These are phyloP conservation scores for Parapristionchus giblindavisi DNA, from an alignment of 2,888 invertebrate species.

Conservation along the genomic window DNA sequence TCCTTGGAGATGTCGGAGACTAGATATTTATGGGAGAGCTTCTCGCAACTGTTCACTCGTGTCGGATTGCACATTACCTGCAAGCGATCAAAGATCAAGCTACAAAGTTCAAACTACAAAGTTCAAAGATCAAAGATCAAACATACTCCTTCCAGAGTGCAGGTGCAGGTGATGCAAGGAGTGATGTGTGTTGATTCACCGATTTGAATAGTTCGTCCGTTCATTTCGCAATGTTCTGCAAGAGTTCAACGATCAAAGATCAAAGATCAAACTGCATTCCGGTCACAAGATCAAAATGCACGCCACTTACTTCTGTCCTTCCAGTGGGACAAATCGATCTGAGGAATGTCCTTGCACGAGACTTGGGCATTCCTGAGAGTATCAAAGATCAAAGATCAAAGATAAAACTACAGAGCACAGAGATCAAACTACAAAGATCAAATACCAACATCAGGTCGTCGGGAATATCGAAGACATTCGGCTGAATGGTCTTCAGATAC, in stretches of 20 bases:
- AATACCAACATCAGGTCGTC: slow-evolving; percentile 63
- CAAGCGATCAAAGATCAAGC: neutral
- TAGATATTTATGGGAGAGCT: slow-evolving; percentile 64
- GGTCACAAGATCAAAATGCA: neutral
- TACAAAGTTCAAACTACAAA: neutral
- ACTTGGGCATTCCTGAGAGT: slow-evolving; percentile 66
- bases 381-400: neutral
- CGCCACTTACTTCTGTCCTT: slow-evolving; percentile 64
- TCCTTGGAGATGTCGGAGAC: slow-evolving; percentile 64
- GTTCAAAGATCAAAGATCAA: slow-evolving; percentile 12
- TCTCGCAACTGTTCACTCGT: slow-evolving; percentile 63
- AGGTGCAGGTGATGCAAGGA: slow-evolving; percentile 68
- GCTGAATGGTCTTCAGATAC: slow-evolving; percentile 83
- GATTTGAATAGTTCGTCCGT: slow-evolving; percentile 62
- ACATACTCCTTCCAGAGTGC: slow-evolving; percentile 66
- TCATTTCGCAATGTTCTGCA: slow-evolving; percentile 65
- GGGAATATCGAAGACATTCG: slow-evolving; percentile 88
- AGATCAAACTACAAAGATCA: too few species aligned
- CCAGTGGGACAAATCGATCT: slow-evolving; percentile 65
- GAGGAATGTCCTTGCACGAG: slow-evolving; percentile 64
- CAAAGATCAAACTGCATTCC: slow-evolving; percentile 17
- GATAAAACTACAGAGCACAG: neutral
- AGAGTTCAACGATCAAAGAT: neutral
- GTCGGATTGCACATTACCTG: slow-evolving; percentile 67
- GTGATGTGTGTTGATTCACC: slow-evolving; percentile 68